Percentiles rank a stretch among this genome's conserved stretches.
These are phyloP conservation scores for Chelonoidis abingdonii DNA, from an alignment of 2,113 vertebrate species.

Conservation along the genomic window DNA sequence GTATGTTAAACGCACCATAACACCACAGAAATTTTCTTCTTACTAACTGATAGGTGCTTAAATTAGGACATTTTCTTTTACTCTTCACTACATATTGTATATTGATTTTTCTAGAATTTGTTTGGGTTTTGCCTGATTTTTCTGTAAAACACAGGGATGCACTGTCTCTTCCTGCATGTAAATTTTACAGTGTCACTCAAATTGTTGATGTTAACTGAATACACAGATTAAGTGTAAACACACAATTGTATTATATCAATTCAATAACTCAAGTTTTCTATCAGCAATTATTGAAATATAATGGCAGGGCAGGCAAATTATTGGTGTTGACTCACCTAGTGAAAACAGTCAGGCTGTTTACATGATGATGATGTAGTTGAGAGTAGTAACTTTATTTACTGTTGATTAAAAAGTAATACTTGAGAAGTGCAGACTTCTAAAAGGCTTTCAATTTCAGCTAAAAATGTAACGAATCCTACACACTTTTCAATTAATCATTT, in stretches of 20 bases:
- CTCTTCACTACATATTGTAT: neutral
- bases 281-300: neutral
- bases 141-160: neutral
- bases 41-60: neutral
- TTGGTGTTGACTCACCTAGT: neutral
- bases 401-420: neutral
- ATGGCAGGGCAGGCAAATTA: neutral
- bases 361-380: neutral
- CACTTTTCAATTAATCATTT: conserved; percentile 52
- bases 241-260: neutral
- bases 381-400: neutral
- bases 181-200: neutral
- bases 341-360: neutral
- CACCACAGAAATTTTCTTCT: neutral
- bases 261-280: neutral
- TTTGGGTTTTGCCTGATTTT: no score
- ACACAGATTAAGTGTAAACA: neutral
- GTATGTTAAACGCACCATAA: neutral
- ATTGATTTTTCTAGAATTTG: neutral
- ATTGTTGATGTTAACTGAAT: neutral
- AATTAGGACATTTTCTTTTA: neutral
- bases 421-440: conserved; percentile 26
- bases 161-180: neutral
- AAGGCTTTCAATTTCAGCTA: conserved; percentile 32
- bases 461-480: neutral